A percentile compares a stretch with the other conserved stretches of the same genome.
These are phyloP conservation scores for Volucella inflata DNA, from an alignment of 2,888 invertebrate genomes.

Conservation along the genomic window DNA sequence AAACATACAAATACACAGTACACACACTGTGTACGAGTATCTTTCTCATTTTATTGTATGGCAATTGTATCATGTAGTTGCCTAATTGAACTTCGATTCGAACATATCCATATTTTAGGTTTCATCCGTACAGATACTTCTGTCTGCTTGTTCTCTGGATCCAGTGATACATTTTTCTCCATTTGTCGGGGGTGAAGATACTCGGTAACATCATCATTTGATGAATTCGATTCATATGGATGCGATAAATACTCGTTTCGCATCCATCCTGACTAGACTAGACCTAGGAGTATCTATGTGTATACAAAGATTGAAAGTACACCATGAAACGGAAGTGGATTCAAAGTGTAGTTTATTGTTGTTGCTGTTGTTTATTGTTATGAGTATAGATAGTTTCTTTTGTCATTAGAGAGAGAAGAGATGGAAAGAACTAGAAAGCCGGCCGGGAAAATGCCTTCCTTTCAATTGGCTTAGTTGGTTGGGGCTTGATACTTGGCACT, in stretches of 20 bases:
- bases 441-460: conserved; percentile 49
- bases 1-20: too few relatives aligned
- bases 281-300: not conserved
- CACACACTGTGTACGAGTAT: not conserved
- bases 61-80: conserved; percentile 43
- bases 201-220: conserved; percentile 36
- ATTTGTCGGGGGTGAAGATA: conserved; percentile 7
- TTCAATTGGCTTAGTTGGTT: conserved; percentile 41
- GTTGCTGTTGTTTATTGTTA: conserved; percentile 44
- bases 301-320: not conserved
- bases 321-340: conserved; percentile 50
- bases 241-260: conserved; percentile 39
- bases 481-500: conserved; percentile 18
- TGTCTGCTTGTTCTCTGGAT: not conserved
- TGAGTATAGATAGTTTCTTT: conserved; percentile 52
- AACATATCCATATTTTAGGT: conserved; percentile 18
- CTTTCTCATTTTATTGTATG: conserved; percentile 28
- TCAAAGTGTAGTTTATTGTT: conserved; percentile 28
- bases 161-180: conserved; percentile 26
- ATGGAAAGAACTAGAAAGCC: not conserved
- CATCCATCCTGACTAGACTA: not conserved
- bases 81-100: conserved; percentile 55
- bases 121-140: not conserved
- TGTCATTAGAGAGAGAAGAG: conserved; percentile 48
- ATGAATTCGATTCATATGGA: conserved; percentile 56